Percentiles rank a stretch among this genome's conserved stretches.
Conservation (phyloP, 2,797 vertebrate genomes). For the Petrocephalus sullivani region DNA sequence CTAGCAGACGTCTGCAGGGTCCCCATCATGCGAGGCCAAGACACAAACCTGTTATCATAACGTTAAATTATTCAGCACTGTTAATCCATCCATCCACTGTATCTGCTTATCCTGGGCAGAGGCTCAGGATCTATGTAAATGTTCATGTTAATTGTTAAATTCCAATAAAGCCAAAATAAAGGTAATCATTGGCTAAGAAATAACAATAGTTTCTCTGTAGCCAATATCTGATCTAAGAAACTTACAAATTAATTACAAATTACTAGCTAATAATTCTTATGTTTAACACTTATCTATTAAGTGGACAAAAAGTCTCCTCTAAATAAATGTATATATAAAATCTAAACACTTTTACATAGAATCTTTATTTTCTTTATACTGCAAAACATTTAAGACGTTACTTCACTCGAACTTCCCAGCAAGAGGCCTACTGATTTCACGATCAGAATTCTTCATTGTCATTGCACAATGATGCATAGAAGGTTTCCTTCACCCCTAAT, state of each 20-base stretch:
- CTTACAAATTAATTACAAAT: not conserved
- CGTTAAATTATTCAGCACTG: conserved; percentile 32
- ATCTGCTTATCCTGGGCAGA: not conserved
- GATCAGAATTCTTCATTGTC: not conserved
- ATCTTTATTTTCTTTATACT: not conserved
- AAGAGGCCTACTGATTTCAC: not conserved
- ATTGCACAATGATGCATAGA: not conserved
- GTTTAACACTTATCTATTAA: not conserved
- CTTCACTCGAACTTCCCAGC: not conserved
- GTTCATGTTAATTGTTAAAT: conserved; percentile 16
- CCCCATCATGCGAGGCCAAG: conserved; percentile 24
- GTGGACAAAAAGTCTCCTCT: not conserved
- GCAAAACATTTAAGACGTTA: not conserved
- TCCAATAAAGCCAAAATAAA: conserved; percentile 16
- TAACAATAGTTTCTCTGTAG: too few relatives aligned
- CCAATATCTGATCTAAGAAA: not conserved
- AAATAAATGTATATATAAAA: not conserved
- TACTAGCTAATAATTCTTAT: not conserved
- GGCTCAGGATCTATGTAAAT: not conserved
- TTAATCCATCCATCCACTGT: not conserved
- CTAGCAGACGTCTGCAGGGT: conserved; percentile 20
- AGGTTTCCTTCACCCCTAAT: not conserved
- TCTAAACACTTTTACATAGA: not conserved
- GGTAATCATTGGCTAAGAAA: too few relatives aligned
- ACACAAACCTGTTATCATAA: conserved; percentile 36